Conservation (phyloP, 2,888 invertebrate species). For the Philaethria dido region DNA sequence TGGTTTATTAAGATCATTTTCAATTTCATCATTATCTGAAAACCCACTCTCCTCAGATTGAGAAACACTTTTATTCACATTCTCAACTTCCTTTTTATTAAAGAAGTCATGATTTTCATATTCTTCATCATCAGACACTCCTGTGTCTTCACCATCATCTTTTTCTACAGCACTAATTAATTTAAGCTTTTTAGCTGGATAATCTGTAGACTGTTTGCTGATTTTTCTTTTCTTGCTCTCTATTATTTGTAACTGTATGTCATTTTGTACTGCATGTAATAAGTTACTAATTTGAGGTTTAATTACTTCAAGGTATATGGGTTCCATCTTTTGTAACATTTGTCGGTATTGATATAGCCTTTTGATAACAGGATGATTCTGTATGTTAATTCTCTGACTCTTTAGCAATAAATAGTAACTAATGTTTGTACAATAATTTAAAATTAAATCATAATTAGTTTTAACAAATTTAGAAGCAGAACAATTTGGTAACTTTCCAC, state of each 20-base stretch:
- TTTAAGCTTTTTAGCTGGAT: constrained; percentile 69
- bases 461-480: constrained; percentile 88
- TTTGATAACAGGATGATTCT: constrained; percentile 95
- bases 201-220: constrained; percentile 53
- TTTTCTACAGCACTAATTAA: constrained; percentile 67
- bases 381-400: constrained; percentile 87
- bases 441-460: constrained; percentile 87
- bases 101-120: constrained; percentile 71
- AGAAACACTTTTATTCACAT: constrained; percentile 51
- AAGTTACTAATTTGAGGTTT: constrained; percentile 87
- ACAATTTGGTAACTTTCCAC: constrained; percentile 85
- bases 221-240: constrained; percentile 64
- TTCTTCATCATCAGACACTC: constrained; percentile 74
- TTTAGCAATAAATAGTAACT: constrained; percentile 93
- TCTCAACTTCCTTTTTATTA: constrained; percentile 34
- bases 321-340: constrained; percentile 89
- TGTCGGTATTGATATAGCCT: constrained; percentile 91
- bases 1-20: constrained; percentile 62
- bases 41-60: constrained; percentile 76
- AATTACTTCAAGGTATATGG: constrained; percentile 87
- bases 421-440: constrained; percentile 94
- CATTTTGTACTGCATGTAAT: constrained; percentile 79
- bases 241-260: constrained; percentile 62
- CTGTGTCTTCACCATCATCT: constrained; percentile 73
- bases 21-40: constrained; percentile 71